Evolutionary conservation across 2,888 invertebrate species (phyloP).

Genomic region (Polyploca ridens): DNA sequence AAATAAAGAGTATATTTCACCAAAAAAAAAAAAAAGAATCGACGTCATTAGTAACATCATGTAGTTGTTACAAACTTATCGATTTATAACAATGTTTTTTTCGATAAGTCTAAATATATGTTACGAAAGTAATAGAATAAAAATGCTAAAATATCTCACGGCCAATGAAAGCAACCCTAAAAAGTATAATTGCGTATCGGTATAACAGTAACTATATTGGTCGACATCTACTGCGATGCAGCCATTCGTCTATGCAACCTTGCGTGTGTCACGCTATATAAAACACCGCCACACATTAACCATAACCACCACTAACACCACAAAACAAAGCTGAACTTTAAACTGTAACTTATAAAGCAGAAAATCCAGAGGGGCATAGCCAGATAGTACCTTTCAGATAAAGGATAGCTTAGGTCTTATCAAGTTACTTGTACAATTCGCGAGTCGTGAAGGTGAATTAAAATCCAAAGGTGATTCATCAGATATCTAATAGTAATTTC

Average conservation of each 20-base stretch:
- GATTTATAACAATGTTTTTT: too few species aligned
- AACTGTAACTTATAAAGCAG: not conserved
- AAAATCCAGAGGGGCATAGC: slow-evolving; percentile 18
- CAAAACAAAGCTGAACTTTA: slow-evolving; percentile 24
- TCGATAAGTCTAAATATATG: not conserved
- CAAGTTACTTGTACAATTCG: slow-evolving; percentile 69
- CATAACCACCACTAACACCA: slow-evolving; percentile 22
- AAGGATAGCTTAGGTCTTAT: slow-evolving; percentile 47
- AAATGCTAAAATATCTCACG: not conserved
- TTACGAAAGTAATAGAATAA: not conserved
- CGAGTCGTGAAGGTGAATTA: slow-evolving; percentile 58
- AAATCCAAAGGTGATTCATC: slow-evolving; percentile 59
- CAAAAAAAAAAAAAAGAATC: too few species aligned
- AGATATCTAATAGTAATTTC: slow-evolving; percentile 59
- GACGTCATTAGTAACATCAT: too few species aligned
- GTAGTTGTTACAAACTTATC: too few species aligned
- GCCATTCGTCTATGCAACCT: slow-evolving; percentile 70
- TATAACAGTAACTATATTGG: slow-evolving; percentile 65
- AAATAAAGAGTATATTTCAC: too few species aligned
- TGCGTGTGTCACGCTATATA: slow-evolving; percentile 73
- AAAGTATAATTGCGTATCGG: slow-evolving; percentile 63
- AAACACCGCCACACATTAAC: slow-evolving; percentile 27
- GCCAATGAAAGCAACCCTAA: slow-evolving; percentile 16
- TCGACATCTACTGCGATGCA: slow-evolving; percentile 66
- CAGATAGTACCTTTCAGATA: not conserved